A percentile compares a stretch with the other conserved stretches of the same genome.
Conservation (phyloP, 1,140 invertebrate genomes). For the Prorops nasuta region DNA sequence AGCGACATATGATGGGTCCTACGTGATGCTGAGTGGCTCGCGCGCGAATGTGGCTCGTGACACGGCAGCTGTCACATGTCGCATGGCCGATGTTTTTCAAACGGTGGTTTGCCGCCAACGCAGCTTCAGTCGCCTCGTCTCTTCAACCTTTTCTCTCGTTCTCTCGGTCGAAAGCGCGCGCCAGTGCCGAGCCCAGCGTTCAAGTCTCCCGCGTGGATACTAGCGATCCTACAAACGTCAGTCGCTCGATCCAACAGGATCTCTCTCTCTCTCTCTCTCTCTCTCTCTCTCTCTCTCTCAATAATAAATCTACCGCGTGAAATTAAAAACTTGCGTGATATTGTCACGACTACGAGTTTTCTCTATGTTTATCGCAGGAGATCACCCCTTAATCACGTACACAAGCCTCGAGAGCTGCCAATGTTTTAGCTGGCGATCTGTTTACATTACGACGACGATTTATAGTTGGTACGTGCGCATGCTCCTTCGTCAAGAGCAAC, state of each 20-base stretch:
- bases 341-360: not conserved
- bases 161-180: too few relatives aligned
- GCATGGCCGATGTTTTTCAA: slow-evolving; percentile 45
- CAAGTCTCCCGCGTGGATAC: slow-evolving; percentile 47
- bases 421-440: too few relatives aligned
- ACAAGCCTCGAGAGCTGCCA: too few relatives aligned
- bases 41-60: too few relatives aligned
- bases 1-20: too few relatives aligned
- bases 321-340: slow-evolving; percentile 55
- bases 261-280: not conserved
- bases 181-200: slow-evolving; percentile 47
- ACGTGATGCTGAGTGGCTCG: too few relatives aligned
- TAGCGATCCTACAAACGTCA: slow-evolving; percentile 47
- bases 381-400: too few relatives aligned
- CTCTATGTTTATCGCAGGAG: not conserved
- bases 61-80: not conserved
- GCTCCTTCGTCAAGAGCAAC: too few relatives aligned
- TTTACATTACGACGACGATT: too few relatives aligned
- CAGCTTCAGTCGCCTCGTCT: too few relatives aligned
- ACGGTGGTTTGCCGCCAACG: slow-evolving; percentile 45
- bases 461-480: too few relatives aligned
- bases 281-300: not conserved
- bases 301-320: slow-evolving; percentile 15
- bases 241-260: not conserved
- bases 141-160: too few relatives aligned